Conservation (phyloP, 2,888 invertebrate species). For the Mayetiola destructor region DNA sequence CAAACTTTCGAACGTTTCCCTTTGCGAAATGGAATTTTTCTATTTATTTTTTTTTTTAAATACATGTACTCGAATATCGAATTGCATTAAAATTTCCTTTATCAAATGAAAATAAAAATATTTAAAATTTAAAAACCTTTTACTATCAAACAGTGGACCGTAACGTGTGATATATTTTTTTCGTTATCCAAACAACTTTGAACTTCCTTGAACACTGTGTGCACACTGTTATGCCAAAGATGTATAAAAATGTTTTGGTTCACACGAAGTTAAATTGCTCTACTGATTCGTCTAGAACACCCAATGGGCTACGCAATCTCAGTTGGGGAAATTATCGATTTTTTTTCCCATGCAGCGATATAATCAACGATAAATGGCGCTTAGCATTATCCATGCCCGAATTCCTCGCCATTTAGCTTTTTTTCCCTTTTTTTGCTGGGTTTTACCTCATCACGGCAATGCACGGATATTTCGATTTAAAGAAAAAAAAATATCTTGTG, state of each 20-base stretch:
- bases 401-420: too few relatives aligned
- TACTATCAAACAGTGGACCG: too few relatives aligned
- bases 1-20: neutral
- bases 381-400: neutral
- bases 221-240: too few relatives aligned
- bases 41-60: neutral
- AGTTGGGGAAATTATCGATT: constrained; percentile 9
- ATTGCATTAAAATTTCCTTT: too few relatives aligned
- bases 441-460: too few relatives aligned
- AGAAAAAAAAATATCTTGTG: too few relatives aligned
- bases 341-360: neutral
- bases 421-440: neutral
- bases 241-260: constrained; percentile 1
- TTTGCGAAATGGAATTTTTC: neutral
- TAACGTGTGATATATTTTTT: too few relatives aligned
- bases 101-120: too few relatives aligned
- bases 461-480: too few relatives aligned
- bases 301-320: constrained; percentile 9
- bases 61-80: neutral
- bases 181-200: too few relatives aligned
- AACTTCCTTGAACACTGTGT: too few relatives aligned
- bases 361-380: neutral
- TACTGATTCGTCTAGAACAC: neutral
- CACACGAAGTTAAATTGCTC: neutral
- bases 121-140: too few relatives aligned